phyloP scores from a whole-genome alignment of 2,113 vertebrate genomes.

The Pitta sordida region DNA sequence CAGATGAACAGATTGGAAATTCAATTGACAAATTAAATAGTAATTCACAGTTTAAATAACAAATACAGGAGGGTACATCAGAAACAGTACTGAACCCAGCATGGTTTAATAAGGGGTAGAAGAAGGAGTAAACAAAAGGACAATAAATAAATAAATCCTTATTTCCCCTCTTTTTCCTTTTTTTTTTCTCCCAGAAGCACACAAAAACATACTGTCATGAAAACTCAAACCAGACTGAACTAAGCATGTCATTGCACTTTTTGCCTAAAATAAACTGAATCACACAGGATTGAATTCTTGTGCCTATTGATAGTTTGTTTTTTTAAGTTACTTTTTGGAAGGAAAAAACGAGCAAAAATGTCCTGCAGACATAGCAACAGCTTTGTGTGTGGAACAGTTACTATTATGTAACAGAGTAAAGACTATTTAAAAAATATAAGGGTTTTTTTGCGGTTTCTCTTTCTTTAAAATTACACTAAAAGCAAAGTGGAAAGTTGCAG shows the following conservation, averaged over 20 bases:
- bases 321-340: conserved; percentile 36
- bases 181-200: neutral
- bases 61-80: neutral
- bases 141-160: neutral
- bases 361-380: conserved; percentile 50
- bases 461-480: neutral
- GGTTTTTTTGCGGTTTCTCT: neutral
- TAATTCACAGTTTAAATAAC: neutral
- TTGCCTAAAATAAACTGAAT: conserved; percentile 29
- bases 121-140: neutral
- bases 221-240: conserved; percentile 20
- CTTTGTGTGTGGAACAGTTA: conserved; percentile 34
- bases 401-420: conserved; percentile 40
- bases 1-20: neutral
- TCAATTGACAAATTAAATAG: neutral
- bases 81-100: neutral
- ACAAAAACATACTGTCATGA: neutral
- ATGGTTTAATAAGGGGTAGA: neutral
- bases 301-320: conserved; percentile 10
- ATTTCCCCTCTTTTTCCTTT: neutral
- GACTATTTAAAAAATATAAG: neutral
- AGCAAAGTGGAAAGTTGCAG: neutral
- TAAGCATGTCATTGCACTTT: neutral
- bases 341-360: neutral
- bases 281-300: neutral